Evolutionary conservation across 2,113 vertebrate species (phyloP).

Genomic region (Psammodynastes pulverulentus): DNA sequence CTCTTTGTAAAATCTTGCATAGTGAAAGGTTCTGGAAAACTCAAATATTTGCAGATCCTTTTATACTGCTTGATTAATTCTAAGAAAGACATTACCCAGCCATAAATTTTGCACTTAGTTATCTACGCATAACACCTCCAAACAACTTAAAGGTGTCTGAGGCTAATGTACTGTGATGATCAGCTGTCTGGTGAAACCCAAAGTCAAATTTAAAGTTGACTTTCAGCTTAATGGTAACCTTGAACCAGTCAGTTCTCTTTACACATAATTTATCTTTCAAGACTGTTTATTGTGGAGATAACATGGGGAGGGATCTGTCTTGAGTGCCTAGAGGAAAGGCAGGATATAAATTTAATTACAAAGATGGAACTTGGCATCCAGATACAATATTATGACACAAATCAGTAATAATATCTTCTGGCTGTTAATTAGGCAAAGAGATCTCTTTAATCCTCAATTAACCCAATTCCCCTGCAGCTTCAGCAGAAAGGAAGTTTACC

Average conservation of each 20-base stretch:
- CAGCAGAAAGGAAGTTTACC: constrained; percentile 32
- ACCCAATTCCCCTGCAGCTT: constrained; percentile 25
- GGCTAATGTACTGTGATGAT: not conserved
- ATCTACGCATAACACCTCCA: not conserved
- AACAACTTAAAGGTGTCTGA: not conserved
- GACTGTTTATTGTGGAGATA: not conserved
- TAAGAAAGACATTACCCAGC: not conserved
- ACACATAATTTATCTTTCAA: not conserved
- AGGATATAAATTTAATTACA: not conserved
- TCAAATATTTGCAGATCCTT: not conserved
- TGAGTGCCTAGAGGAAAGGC: not conserved
- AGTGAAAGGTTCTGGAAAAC: not conserved
- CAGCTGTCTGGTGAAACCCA: not conserved
- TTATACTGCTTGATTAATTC: not conserved
- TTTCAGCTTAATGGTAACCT: not conserved
- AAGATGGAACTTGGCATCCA: not conserved
- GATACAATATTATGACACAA: constrained; percentile 13
- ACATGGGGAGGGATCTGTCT: not conserved
- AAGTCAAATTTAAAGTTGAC: not conserved
- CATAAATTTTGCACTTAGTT: not conserved
- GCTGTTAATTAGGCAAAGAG: constrained; percentile 9
- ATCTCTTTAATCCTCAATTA: constrained; percentile 31
- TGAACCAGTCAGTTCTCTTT: not conserved
- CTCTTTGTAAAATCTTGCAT: not conserved
- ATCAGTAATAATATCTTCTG: not conserved